phyloP scores from a whole-genome alignment of 2,888 invertebrate genomes.

The Halocaridina rubra region DNA sequence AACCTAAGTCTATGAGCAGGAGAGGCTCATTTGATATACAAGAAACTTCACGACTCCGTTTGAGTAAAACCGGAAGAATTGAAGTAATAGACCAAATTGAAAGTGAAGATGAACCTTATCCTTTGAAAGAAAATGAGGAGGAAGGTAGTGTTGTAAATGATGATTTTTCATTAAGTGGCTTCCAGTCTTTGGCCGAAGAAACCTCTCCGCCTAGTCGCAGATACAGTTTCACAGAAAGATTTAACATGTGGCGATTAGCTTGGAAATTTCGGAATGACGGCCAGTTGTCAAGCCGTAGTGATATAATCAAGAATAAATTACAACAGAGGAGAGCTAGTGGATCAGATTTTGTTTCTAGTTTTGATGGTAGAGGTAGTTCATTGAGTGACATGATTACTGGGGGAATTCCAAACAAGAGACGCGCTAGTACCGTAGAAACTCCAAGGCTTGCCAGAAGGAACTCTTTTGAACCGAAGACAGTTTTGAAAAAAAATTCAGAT shows the following conservation, averaged over 20 bases:
- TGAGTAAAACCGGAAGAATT: constrained; percentile 47
- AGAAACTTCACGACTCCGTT: constrained; percentile 26
- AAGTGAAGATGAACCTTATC: neutral
- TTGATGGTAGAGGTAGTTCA: constrained; percentile 17
- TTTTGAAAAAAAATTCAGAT: neutral
- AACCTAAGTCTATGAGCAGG: neutral
- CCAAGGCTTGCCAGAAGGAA: neutral
- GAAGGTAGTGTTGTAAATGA: neutral
- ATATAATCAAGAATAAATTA: constrained; percentile 15
- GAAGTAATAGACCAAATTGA: constrained; percentile 29
- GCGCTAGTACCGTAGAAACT: constrained; percentile 11
- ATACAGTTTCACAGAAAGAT: constrained; percentile 20
- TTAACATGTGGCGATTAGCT: constrained; percentile 36
- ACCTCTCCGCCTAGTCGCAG: neutral
- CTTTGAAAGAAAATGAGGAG: neutral
- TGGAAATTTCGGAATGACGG: constrained; percentile 39
- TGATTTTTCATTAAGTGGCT: neutral
- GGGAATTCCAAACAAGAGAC: neutral
- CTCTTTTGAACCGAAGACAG: neutral
- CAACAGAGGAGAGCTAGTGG: constrained; percentile 36
- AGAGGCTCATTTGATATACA: constrained; percentile 26
- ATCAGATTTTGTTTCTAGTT: constrained; percentile 15
- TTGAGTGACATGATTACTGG: constrained; percentile 26
- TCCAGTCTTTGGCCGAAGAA: neutral
- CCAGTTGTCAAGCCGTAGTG: constrained; percentile 21